phyloP scores from a whole-genome alignment of 2,888 invertebrate genomes.

The Calameuta filiformis region DNA sequence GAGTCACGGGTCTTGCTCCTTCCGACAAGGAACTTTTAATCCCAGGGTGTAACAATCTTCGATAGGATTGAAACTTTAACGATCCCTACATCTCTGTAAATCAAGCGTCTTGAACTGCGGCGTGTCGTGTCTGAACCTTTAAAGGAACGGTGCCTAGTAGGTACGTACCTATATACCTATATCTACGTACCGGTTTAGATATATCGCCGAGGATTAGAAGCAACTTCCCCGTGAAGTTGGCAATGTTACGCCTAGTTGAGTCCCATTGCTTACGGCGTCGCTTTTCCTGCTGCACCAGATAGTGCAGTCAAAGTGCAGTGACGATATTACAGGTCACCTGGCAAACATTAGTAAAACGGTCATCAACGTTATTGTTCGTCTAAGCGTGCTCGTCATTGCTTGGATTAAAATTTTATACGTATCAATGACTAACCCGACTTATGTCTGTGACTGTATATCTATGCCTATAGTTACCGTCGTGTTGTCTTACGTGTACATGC shows the following conservation, averaged over 20 bases:
- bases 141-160: neutral
- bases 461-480: neutral
- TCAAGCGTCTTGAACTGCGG: constrained; percentile 11
- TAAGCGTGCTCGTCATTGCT: neutral
- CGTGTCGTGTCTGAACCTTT: neutral
- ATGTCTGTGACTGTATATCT: neutral
- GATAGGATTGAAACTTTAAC: constrained; percentile 24
- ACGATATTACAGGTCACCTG: constrained; percentile 22
- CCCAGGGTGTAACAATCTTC: constrained; percentile 5
- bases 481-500: neutral
- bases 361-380: neutral
- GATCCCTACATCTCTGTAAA: constrained; percentile 14
- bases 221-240: constrained; percentile 34
- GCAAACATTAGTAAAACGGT: neutral
- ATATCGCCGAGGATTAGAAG: constrained; percentile 18
- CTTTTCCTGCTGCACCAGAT: constrained; percentile 23
- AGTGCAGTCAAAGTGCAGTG: constrained; percentile 22
- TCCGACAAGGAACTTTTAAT: constrained; percentile 19
- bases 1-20: neutral
- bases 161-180: neutral
- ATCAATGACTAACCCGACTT: neutral
- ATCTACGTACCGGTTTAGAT: constrained; percentile 3
- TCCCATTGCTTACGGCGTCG: constrained; percentile 32
- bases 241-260: constrained; percentile 41
- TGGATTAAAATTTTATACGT: neutral